Evolutionary conservation across 2,888 invertebrate genomes (phyloP).

Genomic region (Litoditis marina): DNA sequence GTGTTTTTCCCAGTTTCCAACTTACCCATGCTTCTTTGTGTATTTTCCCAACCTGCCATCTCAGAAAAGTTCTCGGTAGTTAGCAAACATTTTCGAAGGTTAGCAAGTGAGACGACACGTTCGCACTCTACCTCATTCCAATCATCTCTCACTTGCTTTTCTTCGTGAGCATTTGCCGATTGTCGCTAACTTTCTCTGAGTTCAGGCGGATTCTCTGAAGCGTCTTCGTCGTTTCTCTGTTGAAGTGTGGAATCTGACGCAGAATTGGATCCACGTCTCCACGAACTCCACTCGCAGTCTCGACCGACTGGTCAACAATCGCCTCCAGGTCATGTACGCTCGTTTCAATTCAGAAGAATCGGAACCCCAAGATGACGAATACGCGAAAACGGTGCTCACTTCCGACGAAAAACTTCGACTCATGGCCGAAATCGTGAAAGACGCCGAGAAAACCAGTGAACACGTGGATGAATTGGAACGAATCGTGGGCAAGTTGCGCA

Average conservation of each 20-base stretch:
- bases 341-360: not conserved
- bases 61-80: no score
- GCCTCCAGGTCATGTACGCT: conserved; percentile 32
- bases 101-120: no score
- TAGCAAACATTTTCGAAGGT: no score
- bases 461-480: conserved; percentile 29
- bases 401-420: conserved; percentile 12
- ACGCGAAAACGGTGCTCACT: conserved; percentile 6
- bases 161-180: no score
- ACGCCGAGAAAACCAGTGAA: conserved; percentile 21
- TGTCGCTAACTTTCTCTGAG: no score
- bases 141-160: no score
- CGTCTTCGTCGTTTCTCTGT: conserved; percentile 37
- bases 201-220: conserved; percentile 34
- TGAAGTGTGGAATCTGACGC: conserved; percentile 48
- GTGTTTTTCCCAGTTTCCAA: no score
- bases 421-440: conserved; percentile 20
- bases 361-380: not conserved
- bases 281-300: conserved; percentile 17
- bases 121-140: no score
- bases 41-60: no score
- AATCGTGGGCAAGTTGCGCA: conserved; percentile 33
- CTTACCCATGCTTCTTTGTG: no score
- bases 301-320: conserved; percentile 26
- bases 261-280: conserved; percentile 37